phyloP scores from a whole-genome alignment of 1,140 invertebrate species.

The Proctacanthus coquilletti region DNA sequence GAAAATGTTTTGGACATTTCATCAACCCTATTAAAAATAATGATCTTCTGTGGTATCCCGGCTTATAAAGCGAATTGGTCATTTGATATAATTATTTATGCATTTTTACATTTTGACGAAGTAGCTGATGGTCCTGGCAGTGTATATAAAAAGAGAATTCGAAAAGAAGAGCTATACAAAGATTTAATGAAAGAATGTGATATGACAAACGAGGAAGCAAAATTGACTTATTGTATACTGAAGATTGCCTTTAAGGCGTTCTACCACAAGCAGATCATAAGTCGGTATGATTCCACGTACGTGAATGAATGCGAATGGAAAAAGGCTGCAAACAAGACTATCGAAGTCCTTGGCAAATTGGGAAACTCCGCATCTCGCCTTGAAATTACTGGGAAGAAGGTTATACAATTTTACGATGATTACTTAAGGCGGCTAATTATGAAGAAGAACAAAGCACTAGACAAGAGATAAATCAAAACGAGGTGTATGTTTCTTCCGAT shows the following conservation, averaged over 20 bases:
- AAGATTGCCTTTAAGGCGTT: constrained; percentile 26
- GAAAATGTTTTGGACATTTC: constrained; percentile 24
- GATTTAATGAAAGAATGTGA: constrained; percentile 24
- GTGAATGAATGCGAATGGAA: too few species aligned
- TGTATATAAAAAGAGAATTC: constrained; percentile 22
- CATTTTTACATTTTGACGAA: constrained; percentile 18
- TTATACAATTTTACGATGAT: too few species aligned
- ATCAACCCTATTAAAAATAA: constrained; percentile 20
- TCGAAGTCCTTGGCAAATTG: too few species aligned
- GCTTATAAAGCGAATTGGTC: constrained; percentile 26
- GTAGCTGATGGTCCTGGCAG: constrained; percentile 15
- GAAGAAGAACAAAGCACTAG: too few species aligned
- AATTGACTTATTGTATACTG: constrained; percentile 21
- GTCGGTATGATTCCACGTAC: too few species aligned
- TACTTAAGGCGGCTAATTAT: too few species aligned
- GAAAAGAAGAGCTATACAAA: constrained; percentile 25
- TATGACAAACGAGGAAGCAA: constrained; percentile 25
- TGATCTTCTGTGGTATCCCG: constrained; percentile 26
- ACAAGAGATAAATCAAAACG: too few species aligned
- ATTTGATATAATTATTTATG: constrained; percentile 21
- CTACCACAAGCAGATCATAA: constrained; percentile 24
- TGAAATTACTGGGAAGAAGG: too few species aligned
- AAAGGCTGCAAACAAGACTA: too few species aligned
- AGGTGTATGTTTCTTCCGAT: too few species aligned
- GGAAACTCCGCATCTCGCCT: too few species aligned